Evolutionary conservation across 2,797 vertebrate species (phyloP), one percentile per base, ranked within the genome.

Genomic region (Oryzias sinensis): DNA sequence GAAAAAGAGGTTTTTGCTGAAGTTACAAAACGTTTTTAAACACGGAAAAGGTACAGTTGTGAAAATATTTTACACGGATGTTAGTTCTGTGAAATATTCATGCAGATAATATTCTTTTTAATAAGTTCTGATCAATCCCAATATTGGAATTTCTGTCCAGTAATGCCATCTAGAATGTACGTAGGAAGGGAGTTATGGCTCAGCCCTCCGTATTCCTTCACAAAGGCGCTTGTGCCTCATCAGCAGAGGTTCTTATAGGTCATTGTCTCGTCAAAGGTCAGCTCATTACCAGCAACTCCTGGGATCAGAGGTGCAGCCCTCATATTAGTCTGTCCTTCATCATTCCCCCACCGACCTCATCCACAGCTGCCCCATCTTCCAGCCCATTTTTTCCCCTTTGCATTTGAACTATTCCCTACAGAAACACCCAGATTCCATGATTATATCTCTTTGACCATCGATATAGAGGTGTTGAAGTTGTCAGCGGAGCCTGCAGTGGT

Each of bases 271-370:
- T 61, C 72, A 75, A 80, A 78, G 80, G 79, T 87, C 72, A 75
- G 52, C 80, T 81, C 74, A 86, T 87, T 82, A 86, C 78, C 53
- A 43, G 56, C 74, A 76, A 72, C 76, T 73, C 59, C 69, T 81
- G 85, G 81, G 68, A 82, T 87, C 78, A 83, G 73, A 73, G 75
- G 79, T 69, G 78, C 65, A 68, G 65, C 62, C 57, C 72, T 82
- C 68, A 81, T 78, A 80, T 85, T 74, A 76, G 62, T 64, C 68
- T 65, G 77, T 71, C 75, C 66, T 65, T 82, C 71, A 71, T 79
- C 74, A 70, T 79, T 84, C 78, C 75, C 83, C 76, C 75, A 82
- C 76, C 74, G 85, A 88, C 79, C 83, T 78, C 43, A 33, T 82
- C 63, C 53, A 4, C 81, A 82, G 81, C 80, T 76, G 64, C 68